Conservation (phyloP, 2,888 invertebrate species). For the Laspeyria flexula region DNA sequence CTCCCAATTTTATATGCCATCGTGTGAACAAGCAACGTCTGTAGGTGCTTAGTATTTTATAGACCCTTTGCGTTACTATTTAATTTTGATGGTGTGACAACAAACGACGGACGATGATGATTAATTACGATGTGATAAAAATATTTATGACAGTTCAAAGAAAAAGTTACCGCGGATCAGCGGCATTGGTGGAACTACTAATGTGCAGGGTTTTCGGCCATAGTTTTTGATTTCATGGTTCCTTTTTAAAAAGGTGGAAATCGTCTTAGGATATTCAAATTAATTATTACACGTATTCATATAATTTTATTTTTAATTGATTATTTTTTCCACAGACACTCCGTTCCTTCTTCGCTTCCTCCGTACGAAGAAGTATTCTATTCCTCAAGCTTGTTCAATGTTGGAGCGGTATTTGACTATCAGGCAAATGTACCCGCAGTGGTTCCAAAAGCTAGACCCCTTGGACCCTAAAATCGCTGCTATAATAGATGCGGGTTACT, state of each 20-base stretch:
- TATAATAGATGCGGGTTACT: constrained; percentile 92
- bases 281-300: too few relatives aligned
- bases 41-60: background rate
- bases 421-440: constrained; percentile 93
- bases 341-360: constrained; percentile 94
- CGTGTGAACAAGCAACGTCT: background rate
- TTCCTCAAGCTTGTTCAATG: constrained; percentile 94
- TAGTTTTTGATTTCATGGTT: background rate
- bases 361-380: constrained; percentile 94
- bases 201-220: too few relatives aligned
- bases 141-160: too few relatives aligned
- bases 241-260: too few relatives aligned
- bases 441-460: constrained; percentile 94
- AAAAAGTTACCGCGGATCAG: too few relatives aligned
- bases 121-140: too few relatives aligned
- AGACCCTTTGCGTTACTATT: too few relatives aligned
- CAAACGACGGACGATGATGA: too few relatives aligned
- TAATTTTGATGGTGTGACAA: too few relatives aligned
- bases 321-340: constrained; percentile 84
- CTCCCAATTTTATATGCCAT: constrained; percentile 1
- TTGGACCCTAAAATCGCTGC: constrained; percentile 92
- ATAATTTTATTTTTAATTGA: background rate
- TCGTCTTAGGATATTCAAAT: too few relatives aligned
- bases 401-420: constrained; percentile 94
- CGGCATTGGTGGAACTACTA: too few relatives aligned